Evolutionary conservation across 2,888 invertebrate species (phyloP), one percentile per base, ranked within the genome.

Genomic region (Orgyia antiqua): DNA sequence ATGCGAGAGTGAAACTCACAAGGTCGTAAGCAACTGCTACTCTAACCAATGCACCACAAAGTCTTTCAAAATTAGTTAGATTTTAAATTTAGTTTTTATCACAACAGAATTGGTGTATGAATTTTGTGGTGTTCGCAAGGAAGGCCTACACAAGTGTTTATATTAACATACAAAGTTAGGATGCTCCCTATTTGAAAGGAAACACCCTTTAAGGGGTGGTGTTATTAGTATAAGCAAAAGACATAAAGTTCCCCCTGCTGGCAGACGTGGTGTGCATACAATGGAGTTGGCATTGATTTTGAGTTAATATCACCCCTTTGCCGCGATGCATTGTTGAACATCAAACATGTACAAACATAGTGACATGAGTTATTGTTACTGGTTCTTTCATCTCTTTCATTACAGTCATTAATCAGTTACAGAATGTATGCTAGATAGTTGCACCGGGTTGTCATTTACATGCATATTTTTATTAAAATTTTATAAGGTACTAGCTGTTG

Each of bases 141-240:
- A 65, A 68, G 23, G 67, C 72, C 73, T 73, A 79, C 76, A 78
- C 51, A 70, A 74, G 75, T 78, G 75, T 76, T 79, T 78, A 69
- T 76, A 79, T 76, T 80, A 77, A 74, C 77, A 78, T 76, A 76
- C 75, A 68, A 76, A 78, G 70, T 78, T 77, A 68, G 62, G 73
- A 62, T 66, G 68, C 68, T 62, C 67, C 64, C 68, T 51, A 61
- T 62, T 59, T 47, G 60, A 58, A 69, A 75, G 70, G 70, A 64
- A 70, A 70, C 77, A 72, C 79, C 82, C 79, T 70, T 68, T 59
- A 54, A 65, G 70, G 64, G 78, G 77, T 72, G 73, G 72, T 69
- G 72, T 78, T 80, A 80, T 80, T 79, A 80, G 80, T 79, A 76
- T 75, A 75, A 76, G 77, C 75, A 78, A 71, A 76, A 77, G 78